Evolutionary conservation across 2,888 invertebrate species (phyloP).

Genomic region (Drosophila austrosaltans): DNA sequence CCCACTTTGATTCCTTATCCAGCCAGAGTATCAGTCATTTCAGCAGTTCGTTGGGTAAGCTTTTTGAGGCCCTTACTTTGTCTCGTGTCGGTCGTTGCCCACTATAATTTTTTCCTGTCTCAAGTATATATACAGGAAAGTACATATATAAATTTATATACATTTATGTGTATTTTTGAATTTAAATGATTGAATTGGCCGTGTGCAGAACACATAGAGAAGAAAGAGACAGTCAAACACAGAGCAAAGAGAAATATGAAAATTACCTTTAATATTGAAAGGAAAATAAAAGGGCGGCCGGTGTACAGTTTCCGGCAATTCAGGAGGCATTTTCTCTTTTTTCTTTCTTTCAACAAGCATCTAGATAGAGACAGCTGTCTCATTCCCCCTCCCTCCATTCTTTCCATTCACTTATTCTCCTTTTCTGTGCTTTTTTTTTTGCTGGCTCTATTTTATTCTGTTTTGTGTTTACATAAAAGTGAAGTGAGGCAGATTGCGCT

Average conservation of each 20-base stretch:
- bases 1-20: neutral
- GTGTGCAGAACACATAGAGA: constrained; percentile 35
- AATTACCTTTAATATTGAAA: constrained; percentile 77
- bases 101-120: constrained; percentile 10
- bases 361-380: constrained; percentile 55
- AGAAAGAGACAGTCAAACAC: constrained; percentile 9
- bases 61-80: constrained; percentile 29
- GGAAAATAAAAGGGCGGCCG: constrained; percentile 51
- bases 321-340: constrained; percentile 33
- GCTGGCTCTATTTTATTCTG: constrained; percentile 73
- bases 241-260: constrained; percentile 69
- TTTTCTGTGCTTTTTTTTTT: neutral
- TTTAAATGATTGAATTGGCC: constrained; percentile 76
- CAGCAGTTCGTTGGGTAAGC: constrained; percentile 23
- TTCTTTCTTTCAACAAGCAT: constrained; percentile 48
- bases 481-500: constrained; percentile 79
- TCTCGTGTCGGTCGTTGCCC: constrained; percentile 42
- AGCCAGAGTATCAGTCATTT: constrained; percentile 41
- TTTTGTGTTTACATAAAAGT: constrained; percentile 79
- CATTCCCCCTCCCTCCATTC: neutral
- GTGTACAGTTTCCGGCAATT: constrained; percentile 40
- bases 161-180: constrained; percentile 70
- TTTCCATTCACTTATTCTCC: constrained; percentile 2
- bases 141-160: constrained; percentile 33
- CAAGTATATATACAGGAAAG: constrained; percentile 16